Percentiles rank a stretch among this genome's conserved stretches.
phyloP scores from a whole-genome alignment of 1,140 invertebrate genomes.

The Capitella teleta region DNA sequence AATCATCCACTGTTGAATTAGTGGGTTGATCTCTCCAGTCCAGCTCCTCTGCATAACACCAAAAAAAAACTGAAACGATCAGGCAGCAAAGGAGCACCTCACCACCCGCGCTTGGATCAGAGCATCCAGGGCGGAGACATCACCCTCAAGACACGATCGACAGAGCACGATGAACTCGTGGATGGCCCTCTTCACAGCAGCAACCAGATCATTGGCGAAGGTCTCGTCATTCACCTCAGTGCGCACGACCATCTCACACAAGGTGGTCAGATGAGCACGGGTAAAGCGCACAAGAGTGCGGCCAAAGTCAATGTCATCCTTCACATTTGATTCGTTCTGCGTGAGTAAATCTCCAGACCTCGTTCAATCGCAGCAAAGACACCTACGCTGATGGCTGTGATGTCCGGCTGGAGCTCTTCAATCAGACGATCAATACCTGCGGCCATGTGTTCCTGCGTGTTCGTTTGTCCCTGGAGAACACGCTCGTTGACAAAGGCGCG shows the following conservation, averaged over 20 bases:
- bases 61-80: not conserved
- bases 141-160: conserved; percentile 35
- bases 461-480: conserved; percentile 24
- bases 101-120: conserved; percentile 38
- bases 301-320: conserved; percentile 2
- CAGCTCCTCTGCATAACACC: conserved; percentile 18
- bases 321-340: not conserved
- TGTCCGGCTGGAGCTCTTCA: conserved; percentile 6
- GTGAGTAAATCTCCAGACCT: not conserved
- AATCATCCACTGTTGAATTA: conserved; percentile 30
- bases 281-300: conserved; percentile 3
- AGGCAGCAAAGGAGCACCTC: conserved; percentile 16
- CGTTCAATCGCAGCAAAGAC: not conserved
- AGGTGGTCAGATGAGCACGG: not conserved
- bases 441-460: conserved; percentile 25
- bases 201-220: conserved; percentile 21
- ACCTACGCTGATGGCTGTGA: conserved; percentile 9
- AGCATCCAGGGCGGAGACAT: conserved; percentile 30
- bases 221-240: conserved; percentile 15
- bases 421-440: conserved; percentile 17
- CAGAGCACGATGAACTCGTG: conserved; percentile 33
- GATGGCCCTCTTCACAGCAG: conserved; percentile 16
- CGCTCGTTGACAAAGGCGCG: conserved; percentile 27
- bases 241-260: not conserved
- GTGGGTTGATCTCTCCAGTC: conserved; percentile 25